These are phyloP conservation scores for Metaphire vulgaris DNA, from an alignment of 1,140 invertebrate species.

Conservation along the genomic window DNA sequence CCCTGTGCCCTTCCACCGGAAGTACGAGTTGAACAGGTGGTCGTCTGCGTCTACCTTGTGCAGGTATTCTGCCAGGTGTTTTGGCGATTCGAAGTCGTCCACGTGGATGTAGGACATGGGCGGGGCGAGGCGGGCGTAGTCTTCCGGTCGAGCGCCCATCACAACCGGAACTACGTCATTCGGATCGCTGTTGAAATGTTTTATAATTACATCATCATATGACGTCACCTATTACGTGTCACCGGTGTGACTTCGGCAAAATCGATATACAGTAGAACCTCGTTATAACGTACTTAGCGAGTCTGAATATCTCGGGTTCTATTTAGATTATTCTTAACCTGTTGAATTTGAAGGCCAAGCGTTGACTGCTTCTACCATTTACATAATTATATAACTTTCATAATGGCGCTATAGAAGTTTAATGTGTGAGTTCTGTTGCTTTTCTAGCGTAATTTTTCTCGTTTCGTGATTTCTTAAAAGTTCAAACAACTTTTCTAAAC, in stretches of 20 bases:
- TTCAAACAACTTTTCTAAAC: no score
- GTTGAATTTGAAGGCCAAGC: neutral
- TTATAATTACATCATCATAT: neutral
- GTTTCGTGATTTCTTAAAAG: no score
- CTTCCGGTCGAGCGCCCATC: constrained; percentile 53
- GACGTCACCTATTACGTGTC: neutral
- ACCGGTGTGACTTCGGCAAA: no score
- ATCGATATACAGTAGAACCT: neutral
- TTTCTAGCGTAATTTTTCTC: no score
- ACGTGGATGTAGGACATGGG: constrained; percentile 81
- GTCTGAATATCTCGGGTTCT: no score
- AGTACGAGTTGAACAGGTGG: constrained; percentile 37
- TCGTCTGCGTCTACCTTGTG: constrained; percentile 49
- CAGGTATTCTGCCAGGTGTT: constrained; percentile 76
- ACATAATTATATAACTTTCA: no score
- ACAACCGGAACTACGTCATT: constrained; percentile 48
- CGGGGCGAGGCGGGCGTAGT: constrained; percentile 41
- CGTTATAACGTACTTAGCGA: neutral
- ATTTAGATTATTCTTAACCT: neutral
- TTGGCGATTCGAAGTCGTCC: constrained; percentile 80
- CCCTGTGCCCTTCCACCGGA: constrained; percentile 48
- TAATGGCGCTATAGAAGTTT: no score
- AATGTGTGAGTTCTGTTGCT: no score
- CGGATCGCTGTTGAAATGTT: neutral
- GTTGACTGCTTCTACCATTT: no score